These are phyloP conservation scores for Chelon labrosus DNA, from an alignment of 2,797 vertebrate genomes.

Conservation along the genomic window DNA sequence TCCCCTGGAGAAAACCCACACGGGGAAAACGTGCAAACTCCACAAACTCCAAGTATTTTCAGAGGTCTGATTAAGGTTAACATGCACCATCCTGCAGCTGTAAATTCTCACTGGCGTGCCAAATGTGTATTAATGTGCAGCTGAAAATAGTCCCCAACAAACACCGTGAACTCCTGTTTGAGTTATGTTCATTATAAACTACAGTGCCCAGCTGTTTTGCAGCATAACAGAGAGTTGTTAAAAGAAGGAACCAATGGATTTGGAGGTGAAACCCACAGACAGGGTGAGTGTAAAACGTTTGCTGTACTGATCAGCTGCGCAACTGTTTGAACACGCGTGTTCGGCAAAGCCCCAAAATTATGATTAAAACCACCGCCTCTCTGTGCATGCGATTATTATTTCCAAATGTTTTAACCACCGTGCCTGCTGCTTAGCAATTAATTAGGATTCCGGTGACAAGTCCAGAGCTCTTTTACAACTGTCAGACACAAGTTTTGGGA, in stretches of 20 bases:
- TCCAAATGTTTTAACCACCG: slow-evolving; percentile 24
- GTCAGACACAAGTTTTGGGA: slow-evolving; percentile 46
- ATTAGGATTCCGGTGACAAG: slow-evolving; percentile 33
- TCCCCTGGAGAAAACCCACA: too few species aligned
- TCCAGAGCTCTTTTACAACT: slow-evolving; percentile 32
- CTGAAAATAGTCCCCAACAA: background rate
- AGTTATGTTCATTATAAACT: background rate
- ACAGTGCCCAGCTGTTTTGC: background rate
- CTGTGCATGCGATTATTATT: slow-evolving; percentile 25
- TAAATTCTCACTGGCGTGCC: background rate
- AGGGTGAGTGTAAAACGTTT: background rate
- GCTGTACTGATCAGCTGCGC: slow-evolving; percentile 32
- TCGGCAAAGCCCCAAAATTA: slow-evolving; percentile 29
- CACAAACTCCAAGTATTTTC: too few species aligned
- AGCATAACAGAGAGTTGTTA: background rate
- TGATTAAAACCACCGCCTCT: slow-evolving; percentile 33
- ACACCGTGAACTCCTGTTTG: background rate
- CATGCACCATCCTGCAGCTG: background rate
- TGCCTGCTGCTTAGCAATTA: slow-evolving; percentile 49
- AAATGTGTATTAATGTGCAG: slow-evolving; percentile 5
- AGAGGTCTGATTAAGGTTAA: too few species aligned
- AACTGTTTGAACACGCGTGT: slow-evolving; percentile 28
- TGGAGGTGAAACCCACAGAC: background rate
- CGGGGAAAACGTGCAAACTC: too few species aligned
- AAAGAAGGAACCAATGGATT: background rate